These are phyloP conservation scores for Periplaneta americana DNA, from an alignment of 1,140 invertebrate species.

Conservation along the genomic window DNA sequence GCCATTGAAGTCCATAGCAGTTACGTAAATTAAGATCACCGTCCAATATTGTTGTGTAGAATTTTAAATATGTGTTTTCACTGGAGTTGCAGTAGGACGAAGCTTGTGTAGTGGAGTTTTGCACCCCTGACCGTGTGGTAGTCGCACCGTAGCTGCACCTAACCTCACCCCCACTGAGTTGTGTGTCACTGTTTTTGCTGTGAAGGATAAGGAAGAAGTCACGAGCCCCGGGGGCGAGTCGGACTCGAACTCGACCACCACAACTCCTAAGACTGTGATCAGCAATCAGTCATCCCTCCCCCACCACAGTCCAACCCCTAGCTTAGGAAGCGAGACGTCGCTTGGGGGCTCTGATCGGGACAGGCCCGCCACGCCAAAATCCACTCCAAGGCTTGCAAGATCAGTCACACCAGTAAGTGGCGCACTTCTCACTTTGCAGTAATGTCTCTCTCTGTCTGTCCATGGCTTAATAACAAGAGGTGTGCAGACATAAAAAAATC, in stretches of 20 bases:
- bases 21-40: no score
- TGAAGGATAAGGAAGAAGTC: constrained; percentile 56
- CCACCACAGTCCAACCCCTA: constrained; percentile 25
- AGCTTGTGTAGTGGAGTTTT: no score
- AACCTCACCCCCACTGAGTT: constrained; percentile 53
- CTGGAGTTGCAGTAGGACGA: no score
- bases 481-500: no score
- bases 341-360: constrained; percentile 37
- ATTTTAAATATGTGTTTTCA: no score
- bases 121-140: no score
- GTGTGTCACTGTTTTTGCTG: constrained; percentile 36
- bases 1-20: no score
- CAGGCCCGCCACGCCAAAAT: constrained; percentile 39
- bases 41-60: no score
- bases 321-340: constrained; percentile 27
- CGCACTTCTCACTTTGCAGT: background rate
- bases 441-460: background rate
- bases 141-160: background rate
- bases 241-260: constrained; percentile 67
- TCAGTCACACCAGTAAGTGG: constrained; percentile 37
- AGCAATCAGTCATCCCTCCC: constrained; percentile 37
- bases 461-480: no score
- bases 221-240: constrained; percentile 63
- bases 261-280: constrained; percentile 56
- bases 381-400: constrained; percentile 38